Evolutionary conservation across 2,888 invertebrate species (phyloP).

Genomic region (Rotaria macrura): DNA sequence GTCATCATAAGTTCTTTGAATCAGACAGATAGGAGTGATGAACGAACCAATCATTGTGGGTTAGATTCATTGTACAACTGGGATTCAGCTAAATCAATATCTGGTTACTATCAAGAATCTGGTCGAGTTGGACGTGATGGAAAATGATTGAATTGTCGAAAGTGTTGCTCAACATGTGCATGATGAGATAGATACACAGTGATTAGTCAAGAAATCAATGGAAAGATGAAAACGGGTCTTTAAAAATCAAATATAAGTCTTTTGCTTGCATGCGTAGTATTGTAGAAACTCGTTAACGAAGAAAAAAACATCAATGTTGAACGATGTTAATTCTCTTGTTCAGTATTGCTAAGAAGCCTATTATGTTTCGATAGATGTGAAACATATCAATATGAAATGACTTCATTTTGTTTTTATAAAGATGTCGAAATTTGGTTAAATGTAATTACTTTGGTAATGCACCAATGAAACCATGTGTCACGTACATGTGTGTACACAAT

Average conservation of each 20-base stretch:
- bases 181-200: conserved; percentile 72
- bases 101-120: conserved; percentile 89
- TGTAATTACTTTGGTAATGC: conserved; percentile 79
- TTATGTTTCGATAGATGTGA: conserved; percentile 51
- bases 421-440: conserved; percentile 74
- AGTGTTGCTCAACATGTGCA: conserved; percentile 75
- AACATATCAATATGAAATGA: background rate
- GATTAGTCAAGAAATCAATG: conserved; percentile 58
- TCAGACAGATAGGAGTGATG: too few species aligned
- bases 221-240: conserved; percentile 36
- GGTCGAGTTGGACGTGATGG: conserved; percentile 93
- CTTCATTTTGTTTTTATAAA: conserved; percentile 36
- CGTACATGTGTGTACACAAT: conserved; percentile 69
- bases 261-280: too few species aligned
- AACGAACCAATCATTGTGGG: too few species aligned
- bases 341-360: conserved; percentile 70
- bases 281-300: conserved; percentile 58
- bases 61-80: conserved; percentile 86
- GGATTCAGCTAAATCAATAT: conserved; percentile 84
- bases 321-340: conserved; percentile 44
- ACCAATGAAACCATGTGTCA: conserved; percentile 59
- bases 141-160: conserved; percentile 70
- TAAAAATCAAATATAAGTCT: conserved; percentile 37
- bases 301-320: conserved; percentile 21
- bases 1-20: too few species aligned